Conservation (phyloP, 2,888 invertebrate species). For the Phorcus lineatus region DNA sequence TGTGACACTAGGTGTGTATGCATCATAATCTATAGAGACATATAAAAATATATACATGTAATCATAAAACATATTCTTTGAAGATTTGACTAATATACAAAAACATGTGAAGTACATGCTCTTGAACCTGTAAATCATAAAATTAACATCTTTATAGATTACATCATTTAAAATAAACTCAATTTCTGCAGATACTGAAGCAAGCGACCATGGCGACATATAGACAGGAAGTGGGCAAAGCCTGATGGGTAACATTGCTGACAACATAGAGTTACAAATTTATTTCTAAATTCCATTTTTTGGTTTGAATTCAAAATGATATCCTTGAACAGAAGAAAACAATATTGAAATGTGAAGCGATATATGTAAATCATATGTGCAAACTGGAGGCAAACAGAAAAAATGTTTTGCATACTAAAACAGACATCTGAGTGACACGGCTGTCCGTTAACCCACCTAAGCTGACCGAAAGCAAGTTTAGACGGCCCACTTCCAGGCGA, state of each 20-base stretch:
- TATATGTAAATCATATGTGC: not conserved
- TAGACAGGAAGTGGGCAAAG: constrained; percentile 16
- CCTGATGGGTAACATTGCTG: not conserved
- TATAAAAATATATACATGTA: too few species aligned
- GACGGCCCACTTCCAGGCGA: constrained; percentile 48
- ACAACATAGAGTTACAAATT: not conserved
- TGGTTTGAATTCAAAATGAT: not conserved
- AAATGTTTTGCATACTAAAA: not conserved
- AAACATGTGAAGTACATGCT: too few species aligned
- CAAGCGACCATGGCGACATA: constrained; percentile 11
- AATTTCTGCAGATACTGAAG: not conserved
- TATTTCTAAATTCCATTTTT: not conserved
- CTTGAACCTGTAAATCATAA: too few species aligned
- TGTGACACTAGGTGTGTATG: too few species aligned
- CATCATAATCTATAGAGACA: too few species aligned
- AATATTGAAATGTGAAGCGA: not conserved
- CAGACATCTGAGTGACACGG: not conserved
- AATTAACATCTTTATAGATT: too few species aligned
- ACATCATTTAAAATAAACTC: too few species aligned
- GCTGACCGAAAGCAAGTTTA: constrained; percentile 42
- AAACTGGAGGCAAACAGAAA: not conserved
- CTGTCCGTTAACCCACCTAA: constrained; percentile 48
- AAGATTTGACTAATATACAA: too few species aligned
- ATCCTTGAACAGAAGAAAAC: not conserved
- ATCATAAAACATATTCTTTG: too few species aligned